Conservation (phyloP, 2,888 invertebrate species). For the Perizoma flavofasciatum region DNA sequence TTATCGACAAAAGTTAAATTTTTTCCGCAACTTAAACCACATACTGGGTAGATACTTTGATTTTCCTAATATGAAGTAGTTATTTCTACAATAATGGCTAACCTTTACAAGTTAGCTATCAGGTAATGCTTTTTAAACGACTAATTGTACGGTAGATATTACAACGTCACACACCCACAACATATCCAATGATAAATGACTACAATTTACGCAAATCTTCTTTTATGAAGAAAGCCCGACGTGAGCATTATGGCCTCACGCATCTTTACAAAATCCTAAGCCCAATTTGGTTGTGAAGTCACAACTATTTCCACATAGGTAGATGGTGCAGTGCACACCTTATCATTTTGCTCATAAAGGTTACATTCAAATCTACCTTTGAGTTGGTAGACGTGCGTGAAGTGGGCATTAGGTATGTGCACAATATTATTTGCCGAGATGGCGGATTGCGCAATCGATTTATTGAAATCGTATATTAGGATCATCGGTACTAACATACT, state of each 20-base stretch:
- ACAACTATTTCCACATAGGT: slow-evolving; percentile 47
- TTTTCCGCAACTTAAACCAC: too few relatives aligned
- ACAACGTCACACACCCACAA: slow-evolving; percentile 8
- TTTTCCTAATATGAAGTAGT: too few relatives aligned
- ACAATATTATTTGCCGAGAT: slow-evolving; percentile 58
- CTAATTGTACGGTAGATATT: not conserved
- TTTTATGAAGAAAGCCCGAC: slow-evolving; percentile 44
- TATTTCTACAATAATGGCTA: not conserved
- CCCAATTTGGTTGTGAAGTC: slow-evolving; percentile 55
- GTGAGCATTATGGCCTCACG: slow-evolving; percentile 68
- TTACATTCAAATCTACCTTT: slow-evolving; percentile 23
- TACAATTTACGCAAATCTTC: slow-evolving; percentile 36
- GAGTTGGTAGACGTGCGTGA: slow-evolving; percentile 64
- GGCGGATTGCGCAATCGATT: slow-evolving; percentile 50
- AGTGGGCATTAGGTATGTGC: slow-evolving; percentile 51
- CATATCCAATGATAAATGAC: slow-evolving; percentile 55
- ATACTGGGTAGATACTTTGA: too few relatives aligned
- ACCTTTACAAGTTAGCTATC: not conserved
- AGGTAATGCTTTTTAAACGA: slow-evolving; percentile 5
- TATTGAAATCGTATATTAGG: slow-evolving; percentile 33
- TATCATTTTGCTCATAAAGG: slow-evolving; percentile 27
- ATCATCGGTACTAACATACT: slow-evolving; percentile 11
- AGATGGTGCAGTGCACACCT: slow-evolving; percentile 16
- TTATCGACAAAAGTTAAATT: too few relatives aligned
- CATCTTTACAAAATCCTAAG: slow-evolving; percentile 66